phyloP scores from a whole-genome alignment of 2,797 vertebrate genomes.

The Dicrostonyx torquatus region DNA sequence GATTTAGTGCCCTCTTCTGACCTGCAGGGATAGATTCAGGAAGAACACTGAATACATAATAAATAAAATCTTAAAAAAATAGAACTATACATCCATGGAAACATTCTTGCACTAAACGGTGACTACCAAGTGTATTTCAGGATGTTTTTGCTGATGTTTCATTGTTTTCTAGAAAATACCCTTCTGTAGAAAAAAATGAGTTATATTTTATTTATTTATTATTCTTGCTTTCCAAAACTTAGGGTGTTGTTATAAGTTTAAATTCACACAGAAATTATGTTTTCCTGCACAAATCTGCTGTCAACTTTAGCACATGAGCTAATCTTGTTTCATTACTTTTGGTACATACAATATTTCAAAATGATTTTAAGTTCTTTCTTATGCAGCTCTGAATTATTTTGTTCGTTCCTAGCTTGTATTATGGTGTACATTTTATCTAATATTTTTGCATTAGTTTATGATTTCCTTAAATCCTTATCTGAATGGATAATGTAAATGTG shows the following conservation, averaged over 20 bases:
- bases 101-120: conserved; percentile 73
- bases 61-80: too few relatives aligned
- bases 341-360: conserved; percentile 13
- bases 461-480: conserved; percentile 64
- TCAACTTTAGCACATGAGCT: conserved; percentile 61
- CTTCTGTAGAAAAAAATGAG: conserved; percentile 68
- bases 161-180: conserved; percentile 75
- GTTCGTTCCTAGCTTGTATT: conserved; percentile 52
- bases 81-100: conserved; percentile 78
- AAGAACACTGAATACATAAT: too few relatives aligned
- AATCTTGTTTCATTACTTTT: conserved; percentile 75
- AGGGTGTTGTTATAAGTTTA: conserved; percentile 57
- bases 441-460: not conserved
- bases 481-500: conserved; percentile 29
- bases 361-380: conserved; percentile 69
- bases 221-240: conserved; percentile 49
- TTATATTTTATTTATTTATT: conserved; percentile 69
- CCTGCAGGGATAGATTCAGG: too few relatives aligned
- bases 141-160: conserved; percentile 58
- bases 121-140: conserved; percentile 69
- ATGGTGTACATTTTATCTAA: conserved; percentile 9
- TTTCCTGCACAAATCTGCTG: not conserved
- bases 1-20: too few relatives aligned
- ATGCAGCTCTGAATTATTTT: conserved; percentile 58
- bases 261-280: not conserved